A percentile compares a stretch with the other conserved stretches of the same genome.
These are phyloP conservation scores for Sebastes minor DNA, from an alignment of 2,797 vertebrate species.

Conservation along the genomic window DNA sequence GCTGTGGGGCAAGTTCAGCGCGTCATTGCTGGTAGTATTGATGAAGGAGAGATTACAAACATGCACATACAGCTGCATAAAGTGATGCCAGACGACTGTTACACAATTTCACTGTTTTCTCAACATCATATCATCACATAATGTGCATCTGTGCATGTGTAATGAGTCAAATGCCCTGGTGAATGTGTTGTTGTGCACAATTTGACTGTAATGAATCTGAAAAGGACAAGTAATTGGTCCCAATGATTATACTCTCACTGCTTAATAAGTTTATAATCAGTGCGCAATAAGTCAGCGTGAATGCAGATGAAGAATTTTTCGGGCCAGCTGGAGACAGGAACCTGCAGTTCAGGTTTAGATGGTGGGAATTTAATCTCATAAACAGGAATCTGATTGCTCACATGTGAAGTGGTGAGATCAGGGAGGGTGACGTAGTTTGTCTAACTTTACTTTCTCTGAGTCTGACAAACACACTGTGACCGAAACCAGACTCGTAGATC, in stretches of 20 bases:
- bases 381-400: slow-evolving; percentile 23
- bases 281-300: slow-evolving; percentile 1
- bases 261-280: background rate
- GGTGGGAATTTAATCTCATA: slow-evolving; percentile 2
- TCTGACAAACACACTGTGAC: background rate
- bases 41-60: background rate
- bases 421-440: slow-evolving; percentile 5
- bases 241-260: slow-evolving; percentile 5
- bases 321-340: slow-evolving; percentile 20
- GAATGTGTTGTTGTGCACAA: background rate
- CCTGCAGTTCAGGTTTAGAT: slow-evolving; percentile 40
- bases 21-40: background rate
- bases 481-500: background rate
- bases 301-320: background rate
- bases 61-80: background rate
- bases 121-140: background rate
- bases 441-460: background rate
- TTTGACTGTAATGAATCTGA: background rate
- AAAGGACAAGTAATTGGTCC: background rate
- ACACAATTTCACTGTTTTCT: background rate
- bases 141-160: background rate
- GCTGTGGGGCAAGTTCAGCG: background rate
- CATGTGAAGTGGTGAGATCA: slow-evolving; percentile 23
- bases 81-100: background rate
- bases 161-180: background rate